phyloP scores from a whole-genome alignment of 2,888 invertebrate species.

The Cantharis flavilabris region DNA sequence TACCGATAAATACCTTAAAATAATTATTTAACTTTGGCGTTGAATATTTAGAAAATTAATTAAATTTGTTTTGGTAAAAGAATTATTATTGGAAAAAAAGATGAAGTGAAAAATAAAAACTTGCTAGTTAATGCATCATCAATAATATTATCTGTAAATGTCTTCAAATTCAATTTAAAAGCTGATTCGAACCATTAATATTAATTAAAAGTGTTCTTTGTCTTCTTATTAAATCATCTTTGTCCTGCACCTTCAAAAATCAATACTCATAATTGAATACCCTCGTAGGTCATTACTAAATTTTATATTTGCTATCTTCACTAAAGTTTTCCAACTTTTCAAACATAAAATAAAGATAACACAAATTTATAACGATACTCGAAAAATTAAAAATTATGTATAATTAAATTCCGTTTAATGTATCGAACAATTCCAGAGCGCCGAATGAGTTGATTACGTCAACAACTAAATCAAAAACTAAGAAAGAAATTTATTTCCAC shows the following conservation, averaged over 20 bases:
- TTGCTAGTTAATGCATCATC: not conserved
- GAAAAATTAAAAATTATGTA: not conserved
- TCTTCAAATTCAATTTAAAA: conserved; percentile 43
- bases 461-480: not conserved
- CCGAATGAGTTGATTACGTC: not conserved
- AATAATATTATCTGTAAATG: conserved; percentile 20
- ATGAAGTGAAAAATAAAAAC: not conserved
- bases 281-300: conserved; percentile 40
- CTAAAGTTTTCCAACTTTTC: conserved; percentile 14
- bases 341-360: conserved; percentile 12
- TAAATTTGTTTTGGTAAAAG: not conserved
- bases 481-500: not conserved
- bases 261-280: conserved; percentile 42
- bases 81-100: not conserved
- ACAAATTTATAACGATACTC: not conserved
- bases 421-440: not conserved
- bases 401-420: not conserved
- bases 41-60: not conserved
- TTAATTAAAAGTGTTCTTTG: conserved; percentile 43
- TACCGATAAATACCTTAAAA: not conserved
- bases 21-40: not conserved
- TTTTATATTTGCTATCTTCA: conserved; percentile 36
- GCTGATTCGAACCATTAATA: conserved; percentile 41
- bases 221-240: conserved; percentile 40
- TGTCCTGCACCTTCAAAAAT: conserved; percentile 35